Base-by-base conservation (phyloP, 2,113 vertebrate species). In the Probosciger aterrimus region DNA sequence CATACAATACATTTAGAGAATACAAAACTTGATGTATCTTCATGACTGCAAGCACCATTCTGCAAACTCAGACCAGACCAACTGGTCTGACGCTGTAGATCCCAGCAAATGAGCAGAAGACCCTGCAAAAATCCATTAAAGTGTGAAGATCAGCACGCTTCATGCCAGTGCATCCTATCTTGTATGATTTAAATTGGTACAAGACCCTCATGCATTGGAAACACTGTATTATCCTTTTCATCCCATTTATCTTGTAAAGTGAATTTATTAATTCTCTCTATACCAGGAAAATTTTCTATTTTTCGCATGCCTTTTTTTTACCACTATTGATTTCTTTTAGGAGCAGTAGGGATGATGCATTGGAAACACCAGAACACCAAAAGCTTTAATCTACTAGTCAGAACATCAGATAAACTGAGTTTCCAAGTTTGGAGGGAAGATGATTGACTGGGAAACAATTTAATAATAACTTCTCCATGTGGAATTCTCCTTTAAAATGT, bases 401-500 rank as follows among this genome's bases (percentile, higher is more conserved):
- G 90, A 93, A 62, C 77, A 76, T 74, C 77, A 92, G 83, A 90
- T 88, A 95, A 96, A 89, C 52, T 1, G 20, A 84, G 23, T 49
- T 37, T 83, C 80, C 62, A 93, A 89, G 83, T 86, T 94, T 93
- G 67, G 86, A 92, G 37, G 1, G 3, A 71, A 83, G 82, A 92
- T 94, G 95, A 91, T 94, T 96, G 93, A 92, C 86, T 95, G 55
- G 76, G 73, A 96, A 96, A 93, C 79, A 11, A 96, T 95, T 97
- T 92, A 94, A 95, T 95, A 96, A 92, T 84, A 92, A 95, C 77
- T 87, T 83, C 73, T 93, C 89, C 44, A 30, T 49, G 70, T 82
- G 91, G 89, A 92, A 94, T 96, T 93, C 65, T 92, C 74, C 74
- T 96, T 89, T 89, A 93, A 84, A 96, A 95, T 79, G 35, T 62